Base-by-base conservation (phyloP, 2,797 vertebrate genomes). In the Bucorvus abyssinicus region DNA sequence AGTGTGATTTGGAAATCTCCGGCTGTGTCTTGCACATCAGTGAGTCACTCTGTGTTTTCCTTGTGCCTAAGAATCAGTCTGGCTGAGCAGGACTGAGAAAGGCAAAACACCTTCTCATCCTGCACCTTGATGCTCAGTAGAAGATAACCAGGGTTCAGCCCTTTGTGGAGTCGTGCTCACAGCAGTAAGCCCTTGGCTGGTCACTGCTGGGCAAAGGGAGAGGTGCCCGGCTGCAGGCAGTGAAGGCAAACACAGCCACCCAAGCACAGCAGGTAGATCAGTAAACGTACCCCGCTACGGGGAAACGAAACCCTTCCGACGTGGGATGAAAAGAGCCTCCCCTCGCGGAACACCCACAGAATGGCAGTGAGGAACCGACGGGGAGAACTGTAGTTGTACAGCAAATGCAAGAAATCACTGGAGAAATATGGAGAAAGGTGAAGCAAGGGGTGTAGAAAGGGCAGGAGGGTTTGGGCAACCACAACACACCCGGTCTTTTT, bases 11-110 rank as follows among this genome's bases (percentile, higher is more conserved):
- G 79, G 71, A 87, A 79, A 57, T n/a, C 61, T 77, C 74, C 70
- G 61, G 65, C 85, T 93, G 56, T 49, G 83, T 87, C 79, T 91
- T 93, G 65, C 85, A 93, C 88, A 38, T 87, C 47, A 49, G 44
- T 87, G 86, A 95, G 57, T 81, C 86, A 87, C 32, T 56, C 14
- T 22, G 21, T 44, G 23, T 83, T 83, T 68, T 88, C 29, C 34
- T 68, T 42, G 61, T 79, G 75, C 67, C 65, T 63, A 24, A 91
- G 85, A 56, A 94, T 56, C 75, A 92, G 68, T 36, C 78, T 63
- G 52, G 81, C 88, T 40, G 23, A 34, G 76, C 61, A 85, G 79
- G 36, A 55, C 61, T 8, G 21, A 55, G 86, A 71, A 87, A 85
- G 50, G 67, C 49, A 93, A 89, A 94, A 24, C 63, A 78, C 53